These are phyloP conservation scores for Aleiodes leptofemur DNA, from an alignment of 2,888 invertebrate genomes.

Conservation along the genomic window DNA sequence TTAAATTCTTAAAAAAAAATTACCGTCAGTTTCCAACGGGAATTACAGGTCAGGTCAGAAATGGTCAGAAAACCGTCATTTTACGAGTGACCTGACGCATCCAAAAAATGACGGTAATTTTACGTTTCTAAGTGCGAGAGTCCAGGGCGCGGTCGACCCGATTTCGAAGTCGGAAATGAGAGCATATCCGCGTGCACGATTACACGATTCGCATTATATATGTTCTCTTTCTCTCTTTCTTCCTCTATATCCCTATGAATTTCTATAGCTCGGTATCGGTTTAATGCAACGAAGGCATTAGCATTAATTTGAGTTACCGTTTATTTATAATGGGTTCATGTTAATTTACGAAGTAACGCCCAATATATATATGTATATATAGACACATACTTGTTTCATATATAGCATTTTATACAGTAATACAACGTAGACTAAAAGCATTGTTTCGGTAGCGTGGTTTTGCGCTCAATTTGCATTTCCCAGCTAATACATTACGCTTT, in stretches of 20 bases:
- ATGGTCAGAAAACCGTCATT: too few relatives aligned
- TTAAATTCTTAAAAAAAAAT: too few relatives aligned
- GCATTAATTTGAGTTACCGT: conserved; percentile 72
- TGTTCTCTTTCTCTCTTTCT: background rate
- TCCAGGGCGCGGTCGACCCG: conserved; percentile 32
- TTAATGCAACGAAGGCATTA: conserved; percentile 67
- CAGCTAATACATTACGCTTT: conserved; percentile 71
- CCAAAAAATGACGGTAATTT: too few relatives aligned
- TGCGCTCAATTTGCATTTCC: conserved; percentile 71
- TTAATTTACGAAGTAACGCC: conserved; percentile 69
- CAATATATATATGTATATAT: conserved; percentile 11
- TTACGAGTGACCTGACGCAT: too few relatives aligned
- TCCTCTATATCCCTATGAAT: background rate
- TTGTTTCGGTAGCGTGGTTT: conserved; percentile 71
- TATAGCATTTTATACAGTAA: conserved; percentile 23
- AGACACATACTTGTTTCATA: conserved; percentile 16
- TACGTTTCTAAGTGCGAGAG: background rate
- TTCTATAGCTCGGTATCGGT: conserved; percentile 60
- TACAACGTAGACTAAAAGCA: conserved; percentile 66
- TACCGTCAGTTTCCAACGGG: too few relatives aligned
- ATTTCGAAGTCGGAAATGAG: conserved; percentile 44
- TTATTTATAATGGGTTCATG: conserved; percentile 72
- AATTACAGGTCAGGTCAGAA: too few relatives aligned
- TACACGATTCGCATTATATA: conserved; percentile 30
- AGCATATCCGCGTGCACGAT: conserved; percentile 13